Conservation (phyloP, 2,888 invertebrate genomes). For the Nomada ferruginata region DNA sequence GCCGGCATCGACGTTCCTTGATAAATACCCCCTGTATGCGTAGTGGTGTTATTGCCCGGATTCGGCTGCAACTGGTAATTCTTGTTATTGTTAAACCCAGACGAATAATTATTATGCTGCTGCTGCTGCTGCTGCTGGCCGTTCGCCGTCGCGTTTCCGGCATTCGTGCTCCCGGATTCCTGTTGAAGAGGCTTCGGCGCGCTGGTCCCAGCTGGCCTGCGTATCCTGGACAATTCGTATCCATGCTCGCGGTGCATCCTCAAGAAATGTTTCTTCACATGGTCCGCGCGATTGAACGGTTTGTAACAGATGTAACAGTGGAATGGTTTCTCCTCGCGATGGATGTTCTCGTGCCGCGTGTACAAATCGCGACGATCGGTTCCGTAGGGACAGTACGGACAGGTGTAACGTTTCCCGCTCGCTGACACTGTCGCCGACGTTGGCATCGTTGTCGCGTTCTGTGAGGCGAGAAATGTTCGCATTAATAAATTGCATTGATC, state of each 20-base stretch:
- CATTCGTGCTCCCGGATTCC: constrained; percentile 52
- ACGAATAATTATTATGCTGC: constrained; percentile 71
- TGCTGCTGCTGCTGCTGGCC: constrained; percentile 50
- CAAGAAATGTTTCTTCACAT: constrained; percentile 96
- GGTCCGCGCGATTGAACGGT: constrained; percentile 97
- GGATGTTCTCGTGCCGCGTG: constrained; percentile 96
- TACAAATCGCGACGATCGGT: constrained; percentile 96
- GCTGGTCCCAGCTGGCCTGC: constrained; percentile 85
- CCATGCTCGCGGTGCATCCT: constrained; percentile 96
- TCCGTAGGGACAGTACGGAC: constrained; percentile 95
- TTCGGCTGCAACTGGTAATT: constrained; percentile 76
- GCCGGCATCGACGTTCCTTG: constrained; percentile 75
- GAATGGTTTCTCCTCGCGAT: constrained; percentile 96
- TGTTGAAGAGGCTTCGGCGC: constrained; percentile 73
- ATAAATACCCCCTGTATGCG: constrained; percentile 70
- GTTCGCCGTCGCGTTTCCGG: constrained; percentile 65
- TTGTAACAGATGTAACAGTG: constrained; percentile 96
- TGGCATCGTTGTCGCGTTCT: constrained; percentile 68
- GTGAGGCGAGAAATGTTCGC: background rate
- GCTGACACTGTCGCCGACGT: constrained; percentile 66
- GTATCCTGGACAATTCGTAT: constrained; percentile 93
- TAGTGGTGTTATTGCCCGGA: constrained; percentile 58
- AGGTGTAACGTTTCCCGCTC: constrained; percentile 91
- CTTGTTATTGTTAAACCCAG: constrained; percentile 76
- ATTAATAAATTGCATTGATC: background rate